Conservation (phyloP, 2,888 invertebrate species). For the Aphidius colemani region DNA sequence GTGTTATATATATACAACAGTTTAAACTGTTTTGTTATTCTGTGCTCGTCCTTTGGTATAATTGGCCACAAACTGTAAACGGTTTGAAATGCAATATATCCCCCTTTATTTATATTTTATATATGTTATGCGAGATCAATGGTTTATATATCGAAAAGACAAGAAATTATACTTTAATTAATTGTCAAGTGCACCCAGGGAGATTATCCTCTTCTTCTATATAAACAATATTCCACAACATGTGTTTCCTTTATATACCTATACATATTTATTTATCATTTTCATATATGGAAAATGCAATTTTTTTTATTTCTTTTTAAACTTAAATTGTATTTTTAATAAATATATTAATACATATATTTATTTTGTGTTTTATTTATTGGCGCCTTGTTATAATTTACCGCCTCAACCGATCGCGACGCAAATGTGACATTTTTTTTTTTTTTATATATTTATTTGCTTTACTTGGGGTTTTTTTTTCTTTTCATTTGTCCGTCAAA, state of each 20-base stretch:
- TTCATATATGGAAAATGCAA: slow-evolving; percentile 29
- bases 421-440: slow-evolving; percentile 6
- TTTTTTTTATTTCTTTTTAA: neutral
- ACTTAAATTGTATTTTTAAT: slow-evolving; percentile 7
- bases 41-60: slow-evolving; percentile 55
- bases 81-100: slow-evolving; percentile 40
- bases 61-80: slow-evolving; percentile 57
- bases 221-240: slow-evolving; percentile 2
- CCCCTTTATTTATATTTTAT: slow-evolving; percentile 8
- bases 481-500: too few relatives aligned
- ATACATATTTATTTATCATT: slow-evolving; percentile 24
- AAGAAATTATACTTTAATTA: slow-evolving; percentile 62
- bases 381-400: slow-evolving; percentile 12
- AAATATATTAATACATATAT: neutral
- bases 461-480: too few relatives aligned
- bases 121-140: neutral
- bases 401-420: slow-evolving; percentile 9
- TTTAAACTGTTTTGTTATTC: slow-evolving; percentile 56
- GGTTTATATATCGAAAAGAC: slow-evolving; percentile 52
- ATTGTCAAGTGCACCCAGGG: slow-evolving; percentile 51
- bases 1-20: neutral
- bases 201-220: slow-evolving; percentile 20
- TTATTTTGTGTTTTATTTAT: neutral
- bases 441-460: too few relatives aligned
- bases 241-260: too few relatives aligned